Evolutionary conservation across 2,797 vertebrate genomes (phyloP).

Genomic region (Sebastes kiyomatsui): DNA sequence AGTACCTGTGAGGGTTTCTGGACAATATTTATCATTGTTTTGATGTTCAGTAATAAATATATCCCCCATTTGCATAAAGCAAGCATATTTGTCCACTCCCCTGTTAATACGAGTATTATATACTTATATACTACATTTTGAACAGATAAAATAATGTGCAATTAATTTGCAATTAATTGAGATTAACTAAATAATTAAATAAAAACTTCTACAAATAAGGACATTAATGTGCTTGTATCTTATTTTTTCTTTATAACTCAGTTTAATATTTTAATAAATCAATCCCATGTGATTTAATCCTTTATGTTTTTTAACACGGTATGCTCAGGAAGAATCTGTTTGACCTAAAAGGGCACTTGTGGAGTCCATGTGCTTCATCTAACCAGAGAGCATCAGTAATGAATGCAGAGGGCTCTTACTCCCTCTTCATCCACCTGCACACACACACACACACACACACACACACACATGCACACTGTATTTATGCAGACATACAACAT

Average conservation of each 20-base stretch:
- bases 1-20: no score
- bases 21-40: no score
- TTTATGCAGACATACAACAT: neutral
- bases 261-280: neutral
- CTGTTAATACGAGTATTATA: no score
- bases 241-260: neutral
- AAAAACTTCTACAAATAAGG: neutral
- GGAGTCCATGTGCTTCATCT: neutral
- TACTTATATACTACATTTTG: no score
- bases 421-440: neutral
- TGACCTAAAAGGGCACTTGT: neutral
- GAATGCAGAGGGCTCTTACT: neutral
- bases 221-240: neutral
- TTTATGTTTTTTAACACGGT: neutral
- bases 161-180: no score
- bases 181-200: no score
- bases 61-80: no score
- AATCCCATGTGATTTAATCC: neutral
- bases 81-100: no score
- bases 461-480: neutral
- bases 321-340: neutral
- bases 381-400: constrained; percentile 7
- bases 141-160: no score
- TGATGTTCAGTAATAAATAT: no score
- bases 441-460: neutral